A percentile compares a stretch with the other conserved stretches of the same genome.
Conservation (phyloP, 2,797 vertebrate genomes). For the Peromyscus aztecus region DNA sequence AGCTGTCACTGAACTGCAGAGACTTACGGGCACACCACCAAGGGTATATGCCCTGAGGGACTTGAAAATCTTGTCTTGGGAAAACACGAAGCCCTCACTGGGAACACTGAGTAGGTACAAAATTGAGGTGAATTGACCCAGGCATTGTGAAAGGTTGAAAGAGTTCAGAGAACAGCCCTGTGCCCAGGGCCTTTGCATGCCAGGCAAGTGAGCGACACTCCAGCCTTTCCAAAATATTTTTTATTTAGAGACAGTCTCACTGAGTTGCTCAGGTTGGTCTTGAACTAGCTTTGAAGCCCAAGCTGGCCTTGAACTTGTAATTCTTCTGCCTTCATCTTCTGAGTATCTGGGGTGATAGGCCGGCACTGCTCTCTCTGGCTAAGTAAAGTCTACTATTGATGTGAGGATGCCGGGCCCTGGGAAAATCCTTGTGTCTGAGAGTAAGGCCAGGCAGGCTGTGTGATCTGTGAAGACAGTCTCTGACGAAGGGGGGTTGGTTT, state of each 20-base stretch:
- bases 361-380: not conserved
- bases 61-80: not conserved
- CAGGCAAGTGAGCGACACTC: not conserved
- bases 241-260: not conserved
- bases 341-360: not conserved
- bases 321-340: not conserved
- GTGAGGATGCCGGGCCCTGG: not conserved
- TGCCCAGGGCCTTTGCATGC: not conserved
- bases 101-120: not conserved
- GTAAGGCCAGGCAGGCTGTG: not conserved
- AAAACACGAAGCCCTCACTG: not conserved
- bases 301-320: not conserved
- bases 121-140: not conserved
- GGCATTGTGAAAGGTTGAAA: not conserved
- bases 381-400: conserved; percentile 20
- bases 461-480: not conserved
- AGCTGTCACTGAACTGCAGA: not conserved
- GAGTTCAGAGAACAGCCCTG: not conserved
- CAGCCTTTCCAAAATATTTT: not conserved
- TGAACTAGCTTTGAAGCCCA: not conserved
- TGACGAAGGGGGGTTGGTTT: not conserved
- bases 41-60: not conserved
- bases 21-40: not conserved
- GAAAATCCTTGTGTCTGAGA: not conserved
- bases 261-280: not conserved